phyloP scores from a whole-genome alignment of 1,140 invertebrate species.

The Pararge aegeria region DNA sequence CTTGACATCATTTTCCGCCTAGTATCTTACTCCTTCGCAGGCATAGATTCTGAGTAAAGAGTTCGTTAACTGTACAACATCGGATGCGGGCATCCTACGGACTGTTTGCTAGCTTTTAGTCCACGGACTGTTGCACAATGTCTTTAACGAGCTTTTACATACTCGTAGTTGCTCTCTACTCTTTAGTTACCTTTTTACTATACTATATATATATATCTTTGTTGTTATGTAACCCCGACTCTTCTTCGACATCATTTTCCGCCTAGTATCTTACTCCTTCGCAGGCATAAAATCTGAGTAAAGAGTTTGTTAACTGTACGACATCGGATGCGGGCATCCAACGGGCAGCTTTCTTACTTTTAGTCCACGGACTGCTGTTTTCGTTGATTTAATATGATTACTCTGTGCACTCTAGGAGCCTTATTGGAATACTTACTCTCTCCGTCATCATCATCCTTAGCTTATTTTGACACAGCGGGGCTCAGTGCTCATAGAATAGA shows the following conservation, averaged over 20 bases:
- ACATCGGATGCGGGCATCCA: constrained; percentile 36
- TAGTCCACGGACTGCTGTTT: constrained; percentile 30
- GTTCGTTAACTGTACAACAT: constrained; percentile 44
- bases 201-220: too few relatives aligned
- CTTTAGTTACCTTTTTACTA: not conserved
- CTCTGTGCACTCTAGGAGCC: not conserved
- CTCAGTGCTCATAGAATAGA: too few relatives aligned
- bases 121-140: constrained; percentile 33
- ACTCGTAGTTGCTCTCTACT: constrained; percentile 2
- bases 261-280: too few relatives aligned
- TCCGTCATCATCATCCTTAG: too few relatives aligned
- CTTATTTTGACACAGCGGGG: too few relatives aligned
- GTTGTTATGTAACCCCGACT: too few relatives aligned
- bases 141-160: constrained; percentile 15
- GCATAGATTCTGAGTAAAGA: constrained; percentile 32
- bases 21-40: too few relatives aligned
- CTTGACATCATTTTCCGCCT: too few relatives aligned
- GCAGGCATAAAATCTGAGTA: constrained; percentile 29
- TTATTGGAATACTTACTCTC: not conserved
- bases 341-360: constrained; percentile 35
- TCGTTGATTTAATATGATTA: too few relatives aligned
- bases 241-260: too few relatives aligned
- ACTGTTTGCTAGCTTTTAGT: constrained; percentile 32
- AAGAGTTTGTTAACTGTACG: constrained; percentile 45
- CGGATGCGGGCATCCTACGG: constrained; percentile 37